Evolutionary conservation across 2,113 vertebrate genomes (phyloP).

Genomic region (Cyphomyrus plagiostoma): DNA sequence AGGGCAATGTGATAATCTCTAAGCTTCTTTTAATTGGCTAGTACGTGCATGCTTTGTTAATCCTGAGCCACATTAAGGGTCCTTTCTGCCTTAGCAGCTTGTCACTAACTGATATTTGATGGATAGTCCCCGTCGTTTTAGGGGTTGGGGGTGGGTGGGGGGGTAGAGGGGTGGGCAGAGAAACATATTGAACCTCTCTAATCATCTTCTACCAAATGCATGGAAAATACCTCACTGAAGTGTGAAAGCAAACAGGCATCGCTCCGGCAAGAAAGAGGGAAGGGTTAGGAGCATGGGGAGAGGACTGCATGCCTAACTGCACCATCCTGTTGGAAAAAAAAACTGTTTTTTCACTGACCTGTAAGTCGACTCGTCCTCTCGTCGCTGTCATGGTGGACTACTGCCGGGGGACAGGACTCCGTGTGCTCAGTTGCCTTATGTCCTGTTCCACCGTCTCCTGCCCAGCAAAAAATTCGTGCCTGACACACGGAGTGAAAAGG

Average conservation of each 20-base stretch:
- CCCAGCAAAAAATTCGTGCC: not conserved
- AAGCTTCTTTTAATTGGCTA: slow-evolving; percentile 22
- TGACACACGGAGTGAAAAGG: slow-evolving; percentile 6
- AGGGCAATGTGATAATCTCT: slow-evolving; percentile 27
- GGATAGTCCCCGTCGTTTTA: not conserved
- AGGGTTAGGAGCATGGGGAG: not conserved
- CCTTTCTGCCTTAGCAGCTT: slow-evolving; percentile 17
- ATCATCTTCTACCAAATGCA: slow-evolving; percentile 30
- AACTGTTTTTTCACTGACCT: slow-evolving; percentile 27
- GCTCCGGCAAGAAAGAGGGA: not conserved
- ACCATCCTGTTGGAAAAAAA: not conserved
- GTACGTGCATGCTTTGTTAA: slow-evolving; percentile 30
- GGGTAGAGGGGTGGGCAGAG: not conserved
- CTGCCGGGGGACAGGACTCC: not conserved
- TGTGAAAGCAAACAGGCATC: slow-evolving; percentile 22
- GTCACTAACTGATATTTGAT: slow-evolving; percentile 42
- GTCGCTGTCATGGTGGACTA: slow-evolving; percentile 27
- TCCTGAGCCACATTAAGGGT: slow-evolving; percentile 28
- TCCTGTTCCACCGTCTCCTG: not conserved
- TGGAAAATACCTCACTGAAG: slow-evolving; percentile 34
- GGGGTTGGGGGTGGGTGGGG: not conserved
- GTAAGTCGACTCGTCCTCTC: slow-evolving; percentile 24
- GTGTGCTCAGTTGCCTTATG: not conserved
- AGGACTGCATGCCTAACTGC: not conserved
- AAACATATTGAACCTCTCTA: slow-evolving; percentile 6